Percentiles rank a stretch among this genome's conserved stretches.
Evolutionary conservation across 2,888 invertebrate genomes (phyloP).

Genomic region (Spialia ferax): DNA sequence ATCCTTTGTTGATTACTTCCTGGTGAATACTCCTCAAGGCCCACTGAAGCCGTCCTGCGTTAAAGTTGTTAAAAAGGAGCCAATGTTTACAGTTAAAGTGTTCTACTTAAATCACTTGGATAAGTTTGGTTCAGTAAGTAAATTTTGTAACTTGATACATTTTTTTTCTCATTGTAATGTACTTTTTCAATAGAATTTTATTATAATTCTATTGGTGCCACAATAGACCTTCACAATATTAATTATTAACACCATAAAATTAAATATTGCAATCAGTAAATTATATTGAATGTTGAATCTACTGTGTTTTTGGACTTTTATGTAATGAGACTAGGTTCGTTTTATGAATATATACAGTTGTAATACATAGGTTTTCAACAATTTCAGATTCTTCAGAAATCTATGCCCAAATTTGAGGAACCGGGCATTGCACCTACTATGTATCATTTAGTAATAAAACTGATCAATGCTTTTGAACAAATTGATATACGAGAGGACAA

Average conservation of each 20-base stretch:
- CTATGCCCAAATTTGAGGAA: constrained; percentile 70
- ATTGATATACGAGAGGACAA: constrained; percentile 84
- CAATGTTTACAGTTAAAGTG: constrained; percentile 84
- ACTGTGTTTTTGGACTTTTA: too few relatives aligned
- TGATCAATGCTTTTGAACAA: constrained; percentile 89
- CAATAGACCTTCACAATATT: too few relatives aligned
- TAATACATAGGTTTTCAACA: too few relatives aligned
- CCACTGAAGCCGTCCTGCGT: constrained; percentile 65
- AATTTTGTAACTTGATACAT: neutral
- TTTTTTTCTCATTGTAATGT: too few relatives aligned
- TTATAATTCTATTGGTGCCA: too few relatives aligned
- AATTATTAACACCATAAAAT: too few relatives aligned
- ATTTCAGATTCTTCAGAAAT: constrained; percentile 51
- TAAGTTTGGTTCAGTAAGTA: constrained; percentile 80
- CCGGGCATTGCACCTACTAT: constrained; percentile 87
- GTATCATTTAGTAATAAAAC: constrained; percentile 87
- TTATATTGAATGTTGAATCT: too few relatives aligned
- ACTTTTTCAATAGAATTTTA: too few relatives aligned
- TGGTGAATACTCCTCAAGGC: constrained; percentile 60
- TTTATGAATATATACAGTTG: too few relatives aligned
- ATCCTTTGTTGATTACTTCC: constrained; percentile 90
- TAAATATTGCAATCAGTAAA: too few relatives aligned
- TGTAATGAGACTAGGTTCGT: too few relatives aligned
- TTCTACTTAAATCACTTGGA: constrained; percentile 88
- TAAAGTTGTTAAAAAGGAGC: constrained; percentile 77